These are phyloP conservation scores for Caenorhabditis sinica DNA, from an alignment of 2,888 invertebrate genomes.

Conservation along the genomic window DNA sequence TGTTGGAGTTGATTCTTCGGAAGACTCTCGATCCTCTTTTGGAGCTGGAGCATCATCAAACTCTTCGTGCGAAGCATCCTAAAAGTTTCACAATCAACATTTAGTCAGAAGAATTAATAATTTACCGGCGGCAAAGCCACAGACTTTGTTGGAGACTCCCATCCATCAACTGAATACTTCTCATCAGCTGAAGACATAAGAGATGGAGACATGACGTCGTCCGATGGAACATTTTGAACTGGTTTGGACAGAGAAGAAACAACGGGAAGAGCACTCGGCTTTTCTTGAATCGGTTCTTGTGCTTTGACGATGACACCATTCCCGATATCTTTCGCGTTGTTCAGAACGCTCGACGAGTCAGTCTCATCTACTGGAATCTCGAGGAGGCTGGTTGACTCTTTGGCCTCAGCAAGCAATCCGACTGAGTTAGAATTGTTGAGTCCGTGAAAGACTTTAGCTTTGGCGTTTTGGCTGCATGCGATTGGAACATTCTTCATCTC, in stretches of 20 bases:
- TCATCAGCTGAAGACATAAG: not conserved
- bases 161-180: not conserved
- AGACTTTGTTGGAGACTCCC: slow-evolving; percentile 17
- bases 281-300: not conserved
- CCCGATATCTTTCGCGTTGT: slow-evolving; percentile 6
- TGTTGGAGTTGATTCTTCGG: not conserved
- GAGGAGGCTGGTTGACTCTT: not conserved
- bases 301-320: slow-evolving; percentile 33
- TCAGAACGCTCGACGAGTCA: slow-evolving; percentile 7
- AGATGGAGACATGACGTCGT: not conserved
- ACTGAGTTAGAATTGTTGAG: slow-evolving; percentile 9
- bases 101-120: not conserved
- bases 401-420: slow-evolving; percentile 5
- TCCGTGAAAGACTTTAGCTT: slow-evolving; percentile 15
- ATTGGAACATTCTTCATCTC: not conserved
- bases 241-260: not conserved
- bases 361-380: slow-evolving; percentile 26
- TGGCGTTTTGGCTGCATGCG: not conserved
- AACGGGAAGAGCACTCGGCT: not conserved
- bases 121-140: slow-evolving; percentile 23
- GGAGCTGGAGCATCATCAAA: not conserved
- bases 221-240: not conserved
- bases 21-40: not conserved
- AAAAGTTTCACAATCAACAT: not conserved
- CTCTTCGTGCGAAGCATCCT: not conserved